A percentile compares a stretch with the other conserved stretches of the same genome.
Conservation (phyloP, 1,140 invertebrate genomes). For the Nebria ingens region DNA sequence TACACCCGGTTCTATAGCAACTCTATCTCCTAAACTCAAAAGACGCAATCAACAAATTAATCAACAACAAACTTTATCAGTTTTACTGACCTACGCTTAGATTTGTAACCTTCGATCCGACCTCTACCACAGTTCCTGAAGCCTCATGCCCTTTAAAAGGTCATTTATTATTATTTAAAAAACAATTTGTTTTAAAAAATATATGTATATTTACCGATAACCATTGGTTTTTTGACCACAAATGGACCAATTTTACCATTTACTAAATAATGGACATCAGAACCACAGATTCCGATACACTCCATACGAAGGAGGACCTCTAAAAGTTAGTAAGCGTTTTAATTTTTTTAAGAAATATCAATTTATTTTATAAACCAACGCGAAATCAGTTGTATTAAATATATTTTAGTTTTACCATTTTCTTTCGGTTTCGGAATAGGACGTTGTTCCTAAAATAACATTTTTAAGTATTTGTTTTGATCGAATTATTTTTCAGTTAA, state of each 20-base stretch:
- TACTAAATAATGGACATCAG: constrained; percentile 82
- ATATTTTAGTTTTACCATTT: constrained; percentile 51
- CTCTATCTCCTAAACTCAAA: constrained; percentile 77
- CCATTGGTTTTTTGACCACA: constrained; percentile 69
- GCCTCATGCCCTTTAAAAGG: constrained; percentile 55
- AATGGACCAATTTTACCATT: constrained; percentile 74
- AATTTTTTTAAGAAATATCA: no score
- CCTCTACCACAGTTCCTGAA: constrained; percentile 52
- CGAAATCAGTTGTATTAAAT: no score
- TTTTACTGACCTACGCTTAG: constrained; percentile 15
- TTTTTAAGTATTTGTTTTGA: no score
- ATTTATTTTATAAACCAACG: no score
- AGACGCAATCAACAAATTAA: no score
- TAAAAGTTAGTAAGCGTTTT: no score
- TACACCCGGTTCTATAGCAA: constrained; percentile 88
- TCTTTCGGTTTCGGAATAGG: constrained; percentile 53
- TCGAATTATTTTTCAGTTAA: no score
- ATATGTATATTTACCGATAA: constrained; percentile 43
- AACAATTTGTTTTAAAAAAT: constrained; percentile 4
- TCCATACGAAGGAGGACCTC: constrained; percentile 80
- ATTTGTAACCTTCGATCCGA: constrained; percentile 12
- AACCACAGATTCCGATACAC: constrained; percentile 88
- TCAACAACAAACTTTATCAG: no score
- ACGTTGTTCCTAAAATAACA: constrained; percentile 52
- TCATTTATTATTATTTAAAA: not conserved